phyloP scores from a whole-genome alignment of 2,113 vertebrate genomes.

The Gymnogyps californianus region DNA sequence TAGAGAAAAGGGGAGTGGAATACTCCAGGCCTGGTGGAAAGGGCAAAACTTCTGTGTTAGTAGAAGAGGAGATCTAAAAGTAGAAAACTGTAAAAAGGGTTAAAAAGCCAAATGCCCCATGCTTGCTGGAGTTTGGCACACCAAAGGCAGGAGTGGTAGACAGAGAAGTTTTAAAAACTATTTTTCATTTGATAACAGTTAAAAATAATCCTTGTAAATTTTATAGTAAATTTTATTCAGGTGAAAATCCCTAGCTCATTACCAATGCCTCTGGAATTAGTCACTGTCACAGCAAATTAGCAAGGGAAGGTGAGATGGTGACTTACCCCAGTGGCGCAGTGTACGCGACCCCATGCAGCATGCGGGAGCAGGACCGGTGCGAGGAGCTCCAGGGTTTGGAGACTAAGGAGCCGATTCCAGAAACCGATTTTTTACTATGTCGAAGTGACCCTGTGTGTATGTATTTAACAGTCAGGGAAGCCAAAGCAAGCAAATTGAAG shows the following conservation, averaged over 20 bases:
- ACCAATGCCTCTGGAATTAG: not conserved
- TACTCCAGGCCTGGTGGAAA: not conserved
- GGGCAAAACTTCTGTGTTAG: not conserved
- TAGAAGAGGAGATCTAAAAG: not conserved
- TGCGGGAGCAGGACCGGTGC: not conserved
- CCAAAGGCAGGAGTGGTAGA: not conserved
- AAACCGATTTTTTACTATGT: conserved; percentile 56
- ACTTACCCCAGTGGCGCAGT: not conserved
- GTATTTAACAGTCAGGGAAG: conserved; percentile 50
- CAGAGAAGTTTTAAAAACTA: not conserved
- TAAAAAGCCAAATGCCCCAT: not conserved
- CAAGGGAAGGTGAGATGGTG: conserved; percentile 1
- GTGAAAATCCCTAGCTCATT: not conserved
- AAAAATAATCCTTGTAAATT: not conserved
- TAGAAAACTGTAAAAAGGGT: not conserved
- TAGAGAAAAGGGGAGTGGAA: not conserved
- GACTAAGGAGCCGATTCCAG: not conserved
- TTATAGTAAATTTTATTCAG: not conserved
- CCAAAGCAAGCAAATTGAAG: conserved; percentile 73
- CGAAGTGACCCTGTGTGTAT: conserved; percentile 26
- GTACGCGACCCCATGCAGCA: not conserved
- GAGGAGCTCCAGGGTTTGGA: not conserved
- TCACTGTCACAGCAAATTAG: not conserved
- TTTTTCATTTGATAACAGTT: not conserved
- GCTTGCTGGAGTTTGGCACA: not conserved